Evolutionary conservation across 2,113 vertebrate genomes (phyloP).

Genomic region (Rhinichthys klamathensis): DNA sequence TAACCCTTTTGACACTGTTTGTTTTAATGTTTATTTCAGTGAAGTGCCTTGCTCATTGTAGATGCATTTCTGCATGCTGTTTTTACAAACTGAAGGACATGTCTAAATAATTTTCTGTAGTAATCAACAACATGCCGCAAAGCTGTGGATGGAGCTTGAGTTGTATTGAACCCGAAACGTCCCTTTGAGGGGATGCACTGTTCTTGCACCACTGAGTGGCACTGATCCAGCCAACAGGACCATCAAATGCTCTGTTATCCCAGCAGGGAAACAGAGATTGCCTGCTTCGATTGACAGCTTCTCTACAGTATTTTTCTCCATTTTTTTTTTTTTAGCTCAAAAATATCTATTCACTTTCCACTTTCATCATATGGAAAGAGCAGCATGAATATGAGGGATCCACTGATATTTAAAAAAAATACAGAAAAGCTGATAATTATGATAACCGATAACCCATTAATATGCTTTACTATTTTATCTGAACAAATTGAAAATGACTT

Average conservation of each 20-base stretch:
- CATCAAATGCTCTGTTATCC: conserved; percentile 20
- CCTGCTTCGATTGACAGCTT: conserved; percentile 11
- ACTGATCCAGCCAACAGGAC: conserved; percentile 19
- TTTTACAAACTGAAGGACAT: too few species aligned
- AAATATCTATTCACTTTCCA: neutral
- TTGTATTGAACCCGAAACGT: neutral
- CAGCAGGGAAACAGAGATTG: conserved; percentile 16
- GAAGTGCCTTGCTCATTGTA: too few species aligned
- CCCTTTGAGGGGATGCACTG: neutral
- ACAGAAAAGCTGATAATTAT: neutral
- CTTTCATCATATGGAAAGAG: neutral
- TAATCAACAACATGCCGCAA: neutral
- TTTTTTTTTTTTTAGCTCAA: neutral
- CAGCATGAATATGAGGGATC: neutral
- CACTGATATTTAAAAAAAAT: neutral
- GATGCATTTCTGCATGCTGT: too few species aligned
- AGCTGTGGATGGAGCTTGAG: neutral
- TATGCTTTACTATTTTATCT: too few species aligned
- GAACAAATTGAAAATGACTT: too few species aligned
- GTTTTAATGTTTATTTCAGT: too few species aligned
- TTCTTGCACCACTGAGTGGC: conserved; percentile 7
- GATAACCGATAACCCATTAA: neutral
- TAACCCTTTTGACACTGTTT: too few species aligned
- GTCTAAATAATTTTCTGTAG: conserved; percentile 2
- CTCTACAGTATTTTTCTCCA: neutral